These are phyloP conservation scores for Anabacerthia variegaticeps DNA, from an alignment of 2,797 vertebrate species.

Conservation along the genomic window DNA sequence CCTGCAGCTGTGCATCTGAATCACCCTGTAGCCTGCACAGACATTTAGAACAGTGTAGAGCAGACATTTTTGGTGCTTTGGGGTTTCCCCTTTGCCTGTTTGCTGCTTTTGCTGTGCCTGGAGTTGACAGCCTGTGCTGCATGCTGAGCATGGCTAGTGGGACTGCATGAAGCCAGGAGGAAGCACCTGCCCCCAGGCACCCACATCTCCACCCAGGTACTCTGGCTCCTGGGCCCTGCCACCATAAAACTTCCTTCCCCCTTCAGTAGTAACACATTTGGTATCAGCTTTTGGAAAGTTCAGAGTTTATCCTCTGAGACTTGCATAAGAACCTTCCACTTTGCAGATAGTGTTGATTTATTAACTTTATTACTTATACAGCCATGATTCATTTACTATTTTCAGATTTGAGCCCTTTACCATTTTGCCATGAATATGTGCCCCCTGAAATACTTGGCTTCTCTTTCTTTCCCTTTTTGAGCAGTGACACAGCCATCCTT, in stretches of 20 bases:
- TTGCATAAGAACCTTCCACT: background rate
- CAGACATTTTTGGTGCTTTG: background rate
- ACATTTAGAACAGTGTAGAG: background rate
- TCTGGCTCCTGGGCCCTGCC: background rate
- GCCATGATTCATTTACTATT: background rate
- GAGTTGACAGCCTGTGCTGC: background rate
- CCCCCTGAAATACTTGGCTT: background rate
- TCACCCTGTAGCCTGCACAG: rapidly evolving
- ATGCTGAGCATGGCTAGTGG: background rate
- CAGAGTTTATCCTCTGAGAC: background rate
- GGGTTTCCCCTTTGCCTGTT: background rate
- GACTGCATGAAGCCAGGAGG: rapidly evolving
- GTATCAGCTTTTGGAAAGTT: background rate
- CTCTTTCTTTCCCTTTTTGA: background rate
- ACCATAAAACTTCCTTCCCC: background rate
- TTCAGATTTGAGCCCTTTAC: background rate
- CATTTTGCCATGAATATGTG: background rate
- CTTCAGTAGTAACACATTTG: background rate
- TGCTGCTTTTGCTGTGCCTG: background rate
- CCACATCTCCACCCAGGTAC: background rate
- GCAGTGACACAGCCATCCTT: background rate
- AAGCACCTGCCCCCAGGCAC: background rate
- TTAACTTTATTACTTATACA: background rate
- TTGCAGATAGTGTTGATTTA: background rate
- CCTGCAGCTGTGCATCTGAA: background rate